Evolutionary conservation across 2,797 vertebrate species (phyloP).

Genomic region (Micropoecilia bifurca): DNA sequence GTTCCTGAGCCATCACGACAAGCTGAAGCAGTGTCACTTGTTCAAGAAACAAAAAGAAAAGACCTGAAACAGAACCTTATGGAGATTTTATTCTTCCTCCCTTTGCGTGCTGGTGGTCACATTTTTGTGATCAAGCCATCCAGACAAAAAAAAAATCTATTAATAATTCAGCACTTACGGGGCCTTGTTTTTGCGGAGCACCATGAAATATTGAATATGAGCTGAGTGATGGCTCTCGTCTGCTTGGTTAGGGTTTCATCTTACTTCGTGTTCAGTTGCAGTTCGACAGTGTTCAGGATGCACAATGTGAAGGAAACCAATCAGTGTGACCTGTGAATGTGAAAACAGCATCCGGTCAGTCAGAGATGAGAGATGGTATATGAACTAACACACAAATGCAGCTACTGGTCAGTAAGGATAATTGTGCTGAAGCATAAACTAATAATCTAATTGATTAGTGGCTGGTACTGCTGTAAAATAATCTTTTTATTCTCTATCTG

Average conservation of each 20-base stretch:
- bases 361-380: neutral
- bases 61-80: slow-evolving; percentile 7
- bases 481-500: neutral
- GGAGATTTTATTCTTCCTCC: slow-evolving; percentile 18
- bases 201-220: slow-evolving; percentile 73
- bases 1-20: neutral
- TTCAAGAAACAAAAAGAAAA: neutral
- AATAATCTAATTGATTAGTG: too few species aligned
- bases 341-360: neutral
- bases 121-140: slow-evolving; percentile 71
- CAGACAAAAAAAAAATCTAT: slow-evolving; percentile 65
- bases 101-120: slow-evolving; percentile 34
- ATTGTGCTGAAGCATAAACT: neutral
- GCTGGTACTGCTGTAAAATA: too few species aligned
- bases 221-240: slow-evolving; percentile 44
- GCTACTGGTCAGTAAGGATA: neutral
- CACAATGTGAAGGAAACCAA: neutral
- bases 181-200: slow-evolving; percentile 60
- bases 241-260: slow-evolving; percentile 28
- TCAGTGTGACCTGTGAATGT: neutral
- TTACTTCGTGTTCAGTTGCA: slow-evolving; percentile 1
- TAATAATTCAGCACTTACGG: slow-evolving; percentile 77
- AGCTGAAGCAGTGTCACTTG: neutral
- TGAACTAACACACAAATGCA: neutral
- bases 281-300: neutral